Percentiles rank a stretch among this genome's conserved stretches.
Evolutionary conservation across 2,113 vertebrate genomes (phyloP).

Genomic region (Micromys minutus): DNA sequence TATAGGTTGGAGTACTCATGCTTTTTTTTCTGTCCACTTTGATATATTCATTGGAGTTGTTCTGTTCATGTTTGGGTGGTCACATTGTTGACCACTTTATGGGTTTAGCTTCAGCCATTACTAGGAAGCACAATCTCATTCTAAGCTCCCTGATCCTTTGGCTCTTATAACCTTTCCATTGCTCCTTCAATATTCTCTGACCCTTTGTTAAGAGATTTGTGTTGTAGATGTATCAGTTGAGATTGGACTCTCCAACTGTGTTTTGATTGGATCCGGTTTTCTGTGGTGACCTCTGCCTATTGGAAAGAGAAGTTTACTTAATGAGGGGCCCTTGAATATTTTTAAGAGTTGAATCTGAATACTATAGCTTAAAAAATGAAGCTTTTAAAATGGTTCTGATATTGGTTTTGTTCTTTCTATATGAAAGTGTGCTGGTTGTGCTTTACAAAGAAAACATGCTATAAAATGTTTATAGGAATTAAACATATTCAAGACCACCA

Average conservation of each 20-base stretch:
- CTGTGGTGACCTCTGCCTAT: background rate
- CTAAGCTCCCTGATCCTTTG: background rate
- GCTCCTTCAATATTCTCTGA: background rate
- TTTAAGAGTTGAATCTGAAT: constrained; percentile 43
- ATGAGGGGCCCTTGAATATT: background rate
- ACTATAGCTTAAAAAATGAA: constrained; percentile 16
- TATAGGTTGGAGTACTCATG: background rate
- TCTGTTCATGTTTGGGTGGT: background rate
- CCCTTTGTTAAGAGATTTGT: background rate
- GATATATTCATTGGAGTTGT: background rate
- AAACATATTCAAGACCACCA: constrained; percentile 2
- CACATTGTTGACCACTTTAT: background rate
- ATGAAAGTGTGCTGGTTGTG: background rate
- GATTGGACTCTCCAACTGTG: background rate
- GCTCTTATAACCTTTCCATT: background rate
- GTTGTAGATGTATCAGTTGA: background rate
- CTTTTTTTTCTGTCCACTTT: background rate
- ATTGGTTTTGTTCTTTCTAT: constrained; percentile 20
- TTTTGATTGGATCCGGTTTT: background rate
- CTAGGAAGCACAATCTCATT: background rate
- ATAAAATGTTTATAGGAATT: constrained; percentile 38
- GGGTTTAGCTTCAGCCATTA: background rate
- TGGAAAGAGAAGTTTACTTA: background rate
- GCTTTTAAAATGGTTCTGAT: background rate
- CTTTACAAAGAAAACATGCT: constrained; percentile 44